A percentile compares a stretch with the other conserved stretches of the same genome.
Evolutionary conservation across 2,888 invertebrate genomes (phyloP).

Genomic region (Stenotaenia linearis): DNA sequence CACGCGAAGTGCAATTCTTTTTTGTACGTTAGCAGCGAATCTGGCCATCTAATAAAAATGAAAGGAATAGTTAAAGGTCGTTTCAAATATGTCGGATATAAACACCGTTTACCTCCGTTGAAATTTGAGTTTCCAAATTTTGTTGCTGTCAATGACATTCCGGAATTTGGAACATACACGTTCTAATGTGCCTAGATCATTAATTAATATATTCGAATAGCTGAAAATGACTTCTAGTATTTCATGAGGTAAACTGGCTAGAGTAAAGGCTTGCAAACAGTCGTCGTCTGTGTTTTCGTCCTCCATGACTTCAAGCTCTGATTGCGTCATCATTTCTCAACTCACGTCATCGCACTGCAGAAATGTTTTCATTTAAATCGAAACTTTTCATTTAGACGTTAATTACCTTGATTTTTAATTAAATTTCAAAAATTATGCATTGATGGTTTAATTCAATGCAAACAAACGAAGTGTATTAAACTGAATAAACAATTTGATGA

Average conservation of each 20-base stretch:
- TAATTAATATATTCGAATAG: not conserved
- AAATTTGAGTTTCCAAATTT: conserved; percentile 34
- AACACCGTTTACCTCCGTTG: conserved; percentile 27
- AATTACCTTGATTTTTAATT: no score
- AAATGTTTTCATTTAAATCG: no score
- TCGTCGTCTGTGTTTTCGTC: not conserved
- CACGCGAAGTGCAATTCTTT: not conserved
- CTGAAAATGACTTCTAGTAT: conserved; percentile 26
- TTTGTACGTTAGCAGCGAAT: not conserved
- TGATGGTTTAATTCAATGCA: no score
- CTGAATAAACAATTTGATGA: no score
- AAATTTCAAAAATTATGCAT: no score
- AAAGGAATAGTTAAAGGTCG: no score
- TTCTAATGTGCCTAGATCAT: not conserved
- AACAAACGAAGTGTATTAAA: no score
- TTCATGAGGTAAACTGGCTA: conserved; percentile 17
- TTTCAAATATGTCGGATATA: not conserved
- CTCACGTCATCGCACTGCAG: no score
- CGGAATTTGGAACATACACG: not conserved
- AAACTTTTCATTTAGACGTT: no score
- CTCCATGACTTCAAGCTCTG: not conserved
- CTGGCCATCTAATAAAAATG: not conserved
- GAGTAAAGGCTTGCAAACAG: not conserved
- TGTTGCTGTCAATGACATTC: conserved; percentile 12
- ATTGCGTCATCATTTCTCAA: not conserved